Conservation (phyloP, 2,888 invertebrate genomes). For the Pocota personata region DNA sequence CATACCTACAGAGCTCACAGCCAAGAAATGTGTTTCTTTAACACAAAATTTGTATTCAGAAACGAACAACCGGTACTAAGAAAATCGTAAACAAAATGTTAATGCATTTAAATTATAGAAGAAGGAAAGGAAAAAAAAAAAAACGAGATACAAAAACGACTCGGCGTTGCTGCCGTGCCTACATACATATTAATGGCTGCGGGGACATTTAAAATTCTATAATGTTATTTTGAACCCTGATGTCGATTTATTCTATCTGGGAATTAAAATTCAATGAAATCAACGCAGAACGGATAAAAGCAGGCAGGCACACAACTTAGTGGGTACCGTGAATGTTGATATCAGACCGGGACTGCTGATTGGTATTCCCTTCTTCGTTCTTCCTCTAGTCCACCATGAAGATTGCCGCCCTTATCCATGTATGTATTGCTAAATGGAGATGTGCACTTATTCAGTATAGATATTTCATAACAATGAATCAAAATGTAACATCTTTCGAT, state of each 20-base stretch:
- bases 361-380: constrained; percentile 38
- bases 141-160: constrained; percentile 21
- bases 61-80: constrained; percentile 73
- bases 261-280: constrained; percentile 74
- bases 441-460: not conserved
- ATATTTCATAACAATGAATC: constrained; percentile 40
- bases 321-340: constrained; percentile 34
- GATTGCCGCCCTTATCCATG: not conserved
- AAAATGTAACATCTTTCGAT: constrained; percentile 54
- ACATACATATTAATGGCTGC: constrained; percentile 69
- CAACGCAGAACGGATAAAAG: constrained; percentile 62
- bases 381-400: constrained; percentile 16
- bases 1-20: constrained; percentile 48
- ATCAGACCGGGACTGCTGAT: not conserved
- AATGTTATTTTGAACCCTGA: constrained; percentile 73
- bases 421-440: not conserved
- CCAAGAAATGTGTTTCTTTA: constrained; percentile 54
- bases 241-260: constrained; percentile 71
- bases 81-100: constrained; percentile 74
- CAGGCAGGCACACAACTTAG: constrained; percentile 5
- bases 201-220: constrained; percentile 73
- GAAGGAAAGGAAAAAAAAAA: constrained; percentile 29
- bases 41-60: constrained; percentile 72
- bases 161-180: constrained; percentile 43
- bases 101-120: constrained; percentile 73